phyloP scores from a whole-genome alignment of 2,888 invertebrate species.

The Eumacrocentrus americanus region DNA sequence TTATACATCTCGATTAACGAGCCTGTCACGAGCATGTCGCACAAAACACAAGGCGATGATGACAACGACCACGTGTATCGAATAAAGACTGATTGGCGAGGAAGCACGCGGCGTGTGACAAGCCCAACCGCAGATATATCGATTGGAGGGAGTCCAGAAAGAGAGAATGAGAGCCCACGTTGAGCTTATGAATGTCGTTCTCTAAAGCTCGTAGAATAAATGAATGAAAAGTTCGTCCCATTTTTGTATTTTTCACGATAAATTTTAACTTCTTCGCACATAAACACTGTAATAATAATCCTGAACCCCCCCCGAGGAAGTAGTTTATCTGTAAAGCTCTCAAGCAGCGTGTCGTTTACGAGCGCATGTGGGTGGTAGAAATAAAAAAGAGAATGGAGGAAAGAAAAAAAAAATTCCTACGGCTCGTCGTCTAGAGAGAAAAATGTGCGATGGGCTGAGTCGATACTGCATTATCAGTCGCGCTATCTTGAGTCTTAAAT shows the following conservation, averaged over 20 bases:
- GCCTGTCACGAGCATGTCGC: constrained; percentile 20
- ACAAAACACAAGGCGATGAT: constrained; percentile 12
- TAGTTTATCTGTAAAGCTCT: no score
- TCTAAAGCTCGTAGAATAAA: background rate
- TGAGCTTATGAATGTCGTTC: constrained; percentile 1
- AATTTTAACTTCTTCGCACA: constrained; percentile 36
- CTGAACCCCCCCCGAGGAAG: no score
- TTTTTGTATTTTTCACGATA: constrained; percentile 25
- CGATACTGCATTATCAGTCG: constrained; percentile 1
- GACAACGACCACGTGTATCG: constrained; percentile 25
- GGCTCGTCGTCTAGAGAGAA: background rate
- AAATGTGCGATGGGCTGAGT: background rate
- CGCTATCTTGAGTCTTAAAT: constrained; percentile 15
- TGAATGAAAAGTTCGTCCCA: background rate
- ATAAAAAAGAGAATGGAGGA: no score
- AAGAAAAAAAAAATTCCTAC: background rate
- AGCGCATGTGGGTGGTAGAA: no score
- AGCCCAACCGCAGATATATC: constrained; percentile 4
- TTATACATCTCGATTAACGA: constrained; percentile 16
- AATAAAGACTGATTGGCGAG: constrained; percentile 29
- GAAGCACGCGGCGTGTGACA: constrained; percentile 20
- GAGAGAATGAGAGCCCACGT: background rate
- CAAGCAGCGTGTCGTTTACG: no score
- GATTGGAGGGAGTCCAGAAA: constrained; percentile 8
- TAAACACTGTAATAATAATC: no score